These are phyloP conservation scores for Maniola hyperantus DNA, from an alignment of 2,888 invertebrate species.

Conservation along the genomic window DNA sequence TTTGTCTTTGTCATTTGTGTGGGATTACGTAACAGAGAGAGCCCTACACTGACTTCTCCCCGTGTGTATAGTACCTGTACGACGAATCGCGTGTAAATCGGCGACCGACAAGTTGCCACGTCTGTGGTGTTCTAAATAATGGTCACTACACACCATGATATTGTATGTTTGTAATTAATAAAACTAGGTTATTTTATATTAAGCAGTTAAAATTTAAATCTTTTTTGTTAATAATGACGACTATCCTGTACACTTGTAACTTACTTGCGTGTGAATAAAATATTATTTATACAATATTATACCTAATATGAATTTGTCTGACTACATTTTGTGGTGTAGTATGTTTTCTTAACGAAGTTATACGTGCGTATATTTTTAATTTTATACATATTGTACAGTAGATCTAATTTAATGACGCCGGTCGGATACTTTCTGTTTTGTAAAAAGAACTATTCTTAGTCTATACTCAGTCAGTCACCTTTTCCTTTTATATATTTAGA, in stretches of 20 bases:
- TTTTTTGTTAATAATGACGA: constrained; percentile 35
- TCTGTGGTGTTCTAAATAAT: background rate
- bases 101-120: background rate
- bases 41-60: no score
- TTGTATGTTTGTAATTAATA: constrained; percentile 37
- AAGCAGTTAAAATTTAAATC: constrained; percentile 31
- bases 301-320: constrained; percentile 15
- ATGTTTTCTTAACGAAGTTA: constrained; percentile 2
- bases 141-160: constrained; percentile 16
- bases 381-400: constrained; percentile 6
- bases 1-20: no score
- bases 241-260: constrained; percentile 30
- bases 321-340: constrained; percentile 21
- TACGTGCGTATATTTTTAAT: constrained; percentile 1
- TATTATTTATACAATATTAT: constrained; percentile 28
- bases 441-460: background rate
- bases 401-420: background rate
- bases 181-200: constrained; percentile 34
- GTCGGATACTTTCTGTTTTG: background rate
- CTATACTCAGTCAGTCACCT: no score
- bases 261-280: constrained; percentile 31
- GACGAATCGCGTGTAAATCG: background rate
- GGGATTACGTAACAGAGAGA: background rate
- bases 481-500: no score
- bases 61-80: no score